phyloP scores from a whole-genome alignment of 2,797 vertebrate species.

The Scolopax bukidnonensis region DNA sequence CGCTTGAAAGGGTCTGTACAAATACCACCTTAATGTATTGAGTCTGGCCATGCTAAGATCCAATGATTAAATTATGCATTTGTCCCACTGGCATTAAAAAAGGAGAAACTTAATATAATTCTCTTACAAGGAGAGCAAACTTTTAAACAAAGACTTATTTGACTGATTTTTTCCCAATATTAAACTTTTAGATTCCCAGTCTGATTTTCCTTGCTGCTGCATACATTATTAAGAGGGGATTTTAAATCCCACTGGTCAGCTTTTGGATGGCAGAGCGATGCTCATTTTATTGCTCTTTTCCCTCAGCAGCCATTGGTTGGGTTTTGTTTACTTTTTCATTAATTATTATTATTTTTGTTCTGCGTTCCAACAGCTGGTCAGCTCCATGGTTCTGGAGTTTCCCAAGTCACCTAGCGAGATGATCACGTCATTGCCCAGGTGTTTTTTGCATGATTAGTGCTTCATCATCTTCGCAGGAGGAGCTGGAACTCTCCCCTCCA shows the following conservation, averaged over 20 bases:
- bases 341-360: neutral
- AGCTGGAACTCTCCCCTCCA: neutral
- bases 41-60: neutral
- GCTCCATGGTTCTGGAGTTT: neutral
- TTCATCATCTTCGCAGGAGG: neutral
- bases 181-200: neutral
- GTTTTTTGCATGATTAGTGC: neutral
- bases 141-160: constrained; percentile 30
- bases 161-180: neutral
- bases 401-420: neutral
- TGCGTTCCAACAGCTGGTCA: neutral
- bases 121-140: neutral
- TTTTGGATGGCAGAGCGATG: neutral
- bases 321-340: neutral
- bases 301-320: neutral
- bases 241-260: constrained; percentile 17
- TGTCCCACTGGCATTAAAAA: neutral
- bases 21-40: neutral
- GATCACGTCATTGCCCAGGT: neutral
- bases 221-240: constrained; percentile 39
- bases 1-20: neutral
- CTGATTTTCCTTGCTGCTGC: neutral
- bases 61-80: neutral
- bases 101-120: constrained; percentile 6
- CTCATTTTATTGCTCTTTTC: neutral